Evolutionary conservation across 2,888 invertebrate genomes (phyloP), one percentile per base, ranked within the genome.

Genomic region (Lobophora halterata): DNA sequence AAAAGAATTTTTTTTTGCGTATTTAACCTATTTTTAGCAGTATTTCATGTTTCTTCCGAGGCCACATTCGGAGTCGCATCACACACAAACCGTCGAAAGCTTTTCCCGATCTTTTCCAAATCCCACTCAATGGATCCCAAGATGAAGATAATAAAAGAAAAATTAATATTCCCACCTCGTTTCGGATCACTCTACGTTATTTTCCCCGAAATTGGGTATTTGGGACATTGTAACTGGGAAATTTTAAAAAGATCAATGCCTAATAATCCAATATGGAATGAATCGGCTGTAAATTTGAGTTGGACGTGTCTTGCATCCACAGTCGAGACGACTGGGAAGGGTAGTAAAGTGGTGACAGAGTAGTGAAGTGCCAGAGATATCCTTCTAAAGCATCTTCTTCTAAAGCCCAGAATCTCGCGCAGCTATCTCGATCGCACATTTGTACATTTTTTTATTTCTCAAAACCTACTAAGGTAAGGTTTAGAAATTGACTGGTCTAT

Each of bases 231-330:
- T 54, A 52, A 58, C 58, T 59, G 59, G 52, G 57, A 67, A 71
- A 67, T 74, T 79, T 77, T 72, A 70, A 74, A 82, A 77, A 80
- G 82, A 85, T 83, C 86, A 80, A 79, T 81, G 74, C 79, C 76
- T 82, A 81, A 85, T 85, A 85, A 85, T 85, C 83, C 79, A 76
- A 83, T 82, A 79, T 78, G 74, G 74, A 79, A 82, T 83, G 85
- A 85, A 85, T 82, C 72, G 83, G 64, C 77, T 79, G 80, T 75
- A 85, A 85, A 85, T 85, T 85, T 75, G 76, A 62, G 52, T 62
- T 39, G 64, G 45, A 79, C 85, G 85, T 85, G 85, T 43, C 73
- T 59, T 48, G 83, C 73, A 67, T 67, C 34, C n/a, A 26, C 34
- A 25, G 41, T 28, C 27, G 16, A 23, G 26, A 21, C 19, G n/a